Evolutionary conservation across 1,140 invertebrate genomes (phyloP), one percentile per base, ranked within the genome.

Genomic region (Diuraphis noxia): DNA sequence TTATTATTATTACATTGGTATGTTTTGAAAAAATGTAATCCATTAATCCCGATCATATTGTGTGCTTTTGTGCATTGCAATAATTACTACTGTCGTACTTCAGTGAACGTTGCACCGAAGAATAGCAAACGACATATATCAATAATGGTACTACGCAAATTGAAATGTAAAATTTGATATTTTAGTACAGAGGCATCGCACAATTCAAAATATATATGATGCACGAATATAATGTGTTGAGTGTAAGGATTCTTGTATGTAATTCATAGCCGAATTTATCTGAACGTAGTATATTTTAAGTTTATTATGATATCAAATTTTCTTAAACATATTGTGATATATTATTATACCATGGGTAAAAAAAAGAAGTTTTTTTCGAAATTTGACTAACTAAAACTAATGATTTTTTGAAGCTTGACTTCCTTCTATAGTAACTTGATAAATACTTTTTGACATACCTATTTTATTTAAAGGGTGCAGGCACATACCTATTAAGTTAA

Each of bases 261-360:
- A n/a, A 72, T 23, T 79, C 34, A 36, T 23, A 79, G 19, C 13
- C n/a, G 1, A n/a, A 72, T n/a, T 17, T 2, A n/a, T 1, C 13
- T 72, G 6, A 72, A 17, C 30, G 13, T 72, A n/a, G 4, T n/a
- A 17, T 72, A 10, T 72, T n/a, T 63, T 72, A 30, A 17, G 0
- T 72, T 17, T n/a, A 72, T 72, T n/a, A 17, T 0, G 13, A 72
- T 13, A 34, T n/a, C n/a, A 30, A 72, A 72, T 72, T 72, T n/a
- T n/a, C 5, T 17, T 23, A n/a, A n/a, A 30, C 0, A n/a, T 17
- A n/a, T n/a, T n/a, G 2, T 0, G 13, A 17, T 6, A 13, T 56
- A 10, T n/a, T 6, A n/a, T 72, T 17, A 13, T 17, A 21, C 17
- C 13, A n/a, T n/a, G 23, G n/a, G n/a, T 10, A 56, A 56, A 34